Percentiles rank a stretch among this genome's conserved stretches.
Evolutionary conservation across 2,797 vertebrate genomes (phyloP).

Genomic region (Acanthiza pusilla): DNA sequence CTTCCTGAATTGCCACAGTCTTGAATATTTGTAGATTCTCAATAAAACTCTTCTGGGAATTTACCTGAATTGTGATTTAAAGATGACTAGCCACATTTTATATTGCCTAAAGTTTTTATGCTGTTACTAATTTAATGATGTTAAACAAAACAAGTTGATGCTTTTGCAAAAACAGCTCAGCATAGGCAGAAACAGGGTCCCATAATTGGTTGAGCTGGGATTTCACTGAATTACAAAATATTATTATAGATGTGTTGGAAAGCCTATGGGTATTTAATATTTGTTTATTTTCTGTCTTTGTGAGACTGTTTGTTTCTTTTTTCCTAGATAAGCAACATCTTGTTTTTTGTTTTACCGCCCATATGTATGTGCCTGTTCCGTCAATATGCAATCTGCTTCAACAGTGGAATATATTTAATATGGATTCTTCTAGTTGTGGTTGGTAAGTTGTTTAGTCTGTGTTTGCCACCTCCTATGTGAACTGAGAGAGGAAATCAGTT

Average conservation of each 20-base stretch:
- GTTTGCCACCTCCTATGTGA: background rate
- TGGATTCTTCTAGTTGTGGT: constrained; percentile 96
- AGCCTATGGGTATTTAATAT: background rate
- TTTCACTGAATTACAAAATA: background rate
- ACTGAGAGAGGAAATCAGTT: constrained; percentile 20
- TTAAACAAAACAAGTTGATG: background rate
- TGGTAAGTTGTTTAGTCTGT: constrained; percentile 82
- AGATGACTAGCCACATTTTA: background rate
- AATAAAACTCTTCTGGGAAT: background rate
- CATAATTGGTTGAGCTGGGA: background rate
- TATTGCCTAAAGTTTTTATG: background rate
- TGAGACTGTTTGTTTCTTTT: constrained; percentile 60
- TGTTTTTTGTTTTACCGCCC: constrained; percentile 97
- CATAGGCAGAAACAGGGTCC: background rate
- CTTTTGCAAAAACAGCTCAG: background rate
- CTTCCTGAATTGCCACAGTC: background rate
- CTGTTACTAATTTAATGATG: background rate
- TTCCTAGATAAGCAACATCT: constrained; percentile 94
- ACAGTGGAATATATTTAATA: constrained; percentile 98
- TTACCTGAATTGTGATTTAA: background rate
- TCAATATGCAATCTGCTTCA: constrained; percentile 96
- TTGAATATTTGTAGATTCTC: background rate
- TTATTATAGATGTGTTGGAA: background rate
- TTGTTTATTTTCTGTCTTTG: constrained; percentile 6
- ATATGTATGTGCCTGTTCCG: constrained; percentile 98